Percentiles rank a stretch among this genome's conserved stretches.
These are phyloP conservation scores for Caradrina clavipalpis DNA, from an alignment of 2,888 invertebrate genomes.

Conservation along the genomic window DNA sequence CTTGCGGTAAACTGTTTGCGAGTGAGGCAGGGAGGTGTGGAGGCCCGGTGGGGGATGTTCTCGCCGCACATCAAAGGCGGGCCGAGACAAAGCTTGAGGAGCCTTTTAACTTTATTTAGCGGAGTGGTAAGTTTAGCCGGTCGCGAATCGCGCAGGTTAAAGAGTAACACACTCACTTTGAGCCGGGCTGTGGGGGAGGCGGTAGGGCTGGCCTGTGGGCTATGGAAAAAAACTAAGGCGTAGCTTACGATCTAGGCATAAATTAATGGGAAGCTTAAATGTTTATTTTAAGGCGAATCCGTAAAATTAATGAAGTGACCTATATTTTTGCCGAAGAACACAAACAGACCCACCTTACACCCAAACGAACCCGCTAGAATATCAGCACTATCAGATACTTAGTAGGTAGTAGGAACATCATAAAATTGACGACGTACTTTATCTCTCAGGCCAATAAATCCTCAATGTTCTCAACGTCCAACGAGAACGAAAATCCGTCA, in stretches of 20 bases:
- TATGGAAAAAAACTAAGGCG: constrained; percentile 4
- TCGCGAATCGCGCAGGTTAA: constrained; percentile 91
- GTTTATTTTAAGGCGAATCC: too few species aligned
- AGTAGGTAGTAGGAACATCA: neutral
- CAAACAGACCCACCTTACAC: neutral
- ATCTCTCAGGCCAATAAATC: constrained; percentile 26
- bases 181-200: constrained; percentile 73
- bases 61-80: constrained; percentile 88
- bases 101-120: constrained; percentile 91
- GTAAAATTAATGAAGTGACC: neutral
- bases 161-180: constrained; percentile 91
- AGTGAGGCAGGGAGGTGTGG: constrained; percentile 67
- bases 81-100: constrained; percentile 90
- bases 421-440: constrained; percentile 20
- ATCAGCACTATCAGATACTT: constrained; percentile 2
- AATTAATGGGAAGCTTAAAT: neutral
- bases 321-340: neutral
- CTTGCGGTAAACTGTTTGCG: constrained; percentile 89
- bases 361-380: neutral
- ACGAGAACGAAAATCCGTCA: constrained; percentile 47
- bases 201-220: constrained; percentile 73
- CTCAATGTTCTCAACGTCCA: constrained; percentile 25
- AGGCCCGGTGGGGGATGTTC: constrained; percentile 70
- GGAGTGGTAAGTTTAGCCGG: constrained; percentile 91
- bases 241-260: neutral